Evolutionary conservation across 2,888 invertebrate species (phyloP).

Genomic region (Agriopis leucophaearia): DNA sequence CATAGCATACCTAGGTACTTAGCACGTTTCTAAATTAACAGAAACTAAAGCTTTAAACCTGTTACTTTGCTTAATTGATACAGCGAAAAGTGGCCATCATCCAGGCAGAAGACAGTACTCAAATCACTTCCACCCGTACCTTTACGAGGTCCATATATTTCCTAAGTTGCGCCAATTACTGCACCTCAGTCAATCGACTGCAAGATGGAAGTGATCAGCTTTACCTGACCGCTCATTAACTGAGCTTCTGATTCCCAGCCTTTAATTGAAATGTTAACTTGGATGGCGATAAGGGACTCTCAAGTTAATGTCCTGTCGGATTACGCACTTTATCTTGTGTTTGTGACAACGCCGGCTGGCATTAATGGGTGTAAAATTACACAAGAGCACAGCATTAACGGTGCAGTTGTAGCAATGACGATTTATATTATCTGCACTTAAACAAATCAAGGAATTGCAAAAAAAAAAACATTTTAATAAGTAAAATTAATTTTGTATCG

Average conservation of each 20-base stretch:
- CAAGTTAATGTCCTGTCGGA: slow-evolving; percentile 69
- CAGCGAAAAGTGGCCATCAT: background rate
- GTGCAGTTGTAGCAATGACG: background rate
- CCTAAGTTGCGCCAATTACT: slow-evolving; percentile 67
- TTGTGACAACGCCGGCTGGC: slow-evolving; percentile 58
- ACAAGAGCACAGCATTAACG: slow-evolving; percentile 29
- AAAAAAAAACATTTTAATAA: too few species aligned
- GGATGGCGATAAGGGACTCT: slow-evolving; percentile 65
- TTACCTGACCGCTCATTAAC: slow-evolving; percentile 71
- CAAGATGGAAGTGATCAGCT: slow-evolving; percentile 62
- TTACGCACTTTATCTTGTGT: slow-evolving; percentile 60
- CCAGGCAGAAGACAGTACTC: slow-evolving; percentile 20
- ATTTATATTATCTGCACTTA: background rate
- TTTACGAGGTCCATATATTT: slow-evolving; percentile 33
- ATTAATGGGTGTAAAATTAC: slow-evolving; percentile 57
- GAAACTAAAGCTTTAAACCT: background rate
- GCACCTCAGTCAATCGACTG: slow-evolving; percentile 63
- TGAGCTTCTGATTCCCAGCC: slow-evolving; percentile 36
- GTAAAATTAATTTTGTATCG: too few species aligned
- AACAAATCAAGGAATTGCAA: too few species aligned
- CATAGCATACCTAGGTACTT: too few species aligned
- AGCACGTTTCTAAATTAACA: too few species aligned
- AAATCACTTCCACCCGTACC: slow-evolving; percentile 14
- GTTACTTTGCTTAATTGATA: background rate
- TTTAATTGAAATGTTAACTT: slow-evolving; percentile 82